Percentiles rank a stretch among this genome's conserved stretches.
phyloP scores from a whole-genome alignment of 2,113 vertebrate species.

The Paradisaea rubra region DNA sequence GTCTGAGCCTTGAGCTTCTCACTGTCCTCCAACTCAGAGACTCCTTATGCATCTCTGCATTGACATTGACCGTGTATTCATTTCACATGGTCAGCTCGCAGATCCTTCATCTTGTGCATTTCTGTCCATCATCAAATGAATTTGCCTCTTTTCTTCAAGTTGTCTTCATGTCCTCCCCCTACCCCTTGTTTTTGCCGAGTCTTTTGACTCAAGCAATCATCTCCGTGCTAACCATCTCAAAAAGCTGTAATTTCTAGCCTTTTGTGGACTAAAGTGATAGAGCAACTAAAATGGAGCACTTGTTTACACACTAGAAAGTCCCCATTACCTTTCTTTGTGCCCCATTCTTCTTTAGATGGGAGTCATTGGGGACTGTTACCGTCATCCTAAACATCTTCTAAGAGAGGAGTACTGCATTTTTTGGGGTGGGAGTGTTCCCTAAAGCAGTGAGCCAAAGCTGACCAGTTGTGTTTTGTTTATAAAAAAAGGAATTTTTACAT shows the following conservation, averaged over 20 bases:
- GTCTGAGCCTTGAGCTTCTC: neutral
- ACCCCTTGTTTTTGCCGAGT: neutral
- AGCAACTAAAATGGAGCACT: neutral
- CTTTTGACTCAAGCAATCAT: neutral
- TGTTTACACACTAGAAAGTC: neutral
- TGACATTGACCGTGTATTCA: rapidly evolving
- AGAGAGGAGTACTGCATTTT: neutral
- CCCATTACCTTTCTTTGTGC: too few relatives aligned
- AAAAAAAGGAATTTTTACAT: neutral
- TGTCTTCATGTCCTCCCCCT: neutral
- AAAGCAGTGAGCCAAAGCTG: neutral
- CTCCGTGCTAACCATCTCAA: neutral
- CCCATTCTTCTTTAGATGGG: neutral
- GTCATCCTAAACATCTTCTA: neutral
- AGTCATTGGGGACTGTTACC: rapidly evolving
- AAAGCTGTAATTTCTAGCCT: neutral
- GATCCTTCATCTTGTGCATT: neutral
- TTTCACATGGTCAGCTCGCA: neutral
- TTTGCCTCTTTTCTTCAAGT: neutral
- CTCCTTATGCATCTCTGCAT: neutral
- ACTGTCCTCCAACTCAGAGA: neutral
- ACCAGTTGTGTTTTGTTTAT: neutral
- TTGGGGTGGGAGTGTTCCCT: rapidly evolving
- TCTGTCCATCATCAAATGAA: neutral
- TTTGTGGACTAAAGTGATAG: neutral